phyloP scores from a whole-genome alignment of 1,140 invertebrate species.

The Luehdorfia chinensis region DNA sequence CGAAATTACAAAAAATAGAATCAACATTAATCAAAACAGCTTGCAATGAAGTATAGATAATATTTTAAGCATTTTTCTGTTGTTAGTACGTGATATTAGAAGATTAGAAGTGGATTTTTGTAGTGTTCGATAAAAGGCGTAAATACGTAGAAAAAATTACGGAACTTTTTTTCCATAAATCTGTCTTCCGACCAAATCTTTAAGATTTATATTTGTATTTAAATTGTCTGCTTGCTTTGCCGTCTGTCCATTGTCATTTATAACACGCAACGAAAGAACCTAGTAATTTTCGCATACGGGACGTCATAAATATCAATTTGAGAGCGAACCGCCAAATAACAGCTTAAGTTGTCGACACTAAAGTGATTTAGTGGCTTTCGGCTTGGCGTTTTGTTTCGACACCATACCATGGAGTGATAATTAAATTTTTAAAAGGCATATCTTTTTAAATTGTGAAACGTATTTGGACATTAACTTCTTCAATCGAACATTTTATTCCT shows the following conservation, averaged over 20 bases:
- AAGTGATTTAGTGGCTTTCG: constrained; percentile 34
- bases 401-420: background rate
- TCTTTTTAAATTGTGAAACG: no score
- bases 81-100: no score
- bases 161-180: background rate
- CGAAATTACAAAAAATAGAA: no score
- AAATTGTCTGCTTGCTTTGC: background rate
- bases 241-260: background rate
- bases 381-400: background rate
- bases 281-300: constrained; percentile 40
- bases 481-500: no score
- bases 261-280: constrained; percentile 19
- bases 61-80: no score
- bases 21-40: no score
- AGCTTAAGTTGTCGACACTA: constrained; percentile 28
- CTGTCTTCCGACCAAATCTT: background rate
- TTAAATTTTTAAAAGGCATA: background rate
- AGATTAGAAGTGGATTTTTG: no score
- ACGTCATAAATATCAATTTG: constrained; percentile 54
- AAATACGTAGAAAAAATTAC: background rate
- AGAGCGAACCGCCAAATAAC: constrained; percentile 38
- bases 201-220: background rate
- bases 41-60: no score
- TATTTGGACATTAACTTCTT: no score
- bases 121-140: no score